phyloP scores from a whole-genome alignment of 2,888 invertebrate species.

The Lycaena phlaeas region DNA sequence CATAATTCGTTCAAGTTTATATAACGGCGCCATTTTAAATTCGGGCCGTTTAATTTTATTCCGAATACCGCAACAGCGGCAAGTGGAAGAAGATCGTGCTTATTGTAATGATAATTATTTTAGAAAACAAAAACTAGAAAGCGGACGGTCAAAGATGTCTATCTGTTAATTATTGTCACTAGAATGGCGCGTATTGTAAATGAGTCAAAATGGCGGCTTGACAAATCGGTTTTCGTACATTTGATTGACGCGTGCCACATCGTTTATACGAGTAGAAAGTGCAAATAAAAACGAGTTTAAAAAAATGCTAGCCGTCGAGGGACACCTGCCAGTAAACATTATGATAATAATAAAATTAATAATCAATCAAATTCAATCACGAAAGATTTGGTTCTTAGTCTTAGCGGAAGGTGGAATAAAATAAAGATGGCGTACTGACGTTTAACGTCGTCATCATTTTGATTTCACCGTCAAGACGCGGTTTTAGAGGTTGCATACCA shows the following conservation, averaged over 20 bases:
- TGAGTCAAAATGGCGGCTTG: constrained; percentile 62
- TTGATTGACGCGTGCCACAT: constrained; percentile 72
- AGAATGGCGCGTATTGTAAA: constrained; percentile 65
- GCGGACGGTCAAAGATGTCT: constrained; percentile 56
- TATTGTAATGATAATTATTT: constrained; percentile 72
- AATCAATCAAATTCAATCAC: too few species aligned
- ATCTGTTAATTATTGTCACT: constrained; percentile 72
- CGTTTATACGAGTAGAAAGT: constrained; percentile 69
- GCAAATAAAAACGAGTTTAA: constrained; percentile 64
- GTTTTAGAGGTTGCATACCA: too few species aligned
- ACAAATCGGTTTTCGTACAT: constrained; percentile 57
- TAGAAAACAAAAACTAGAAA: constrained; percentile 71
- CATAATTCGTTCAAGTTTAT: constrained; percentile 36
- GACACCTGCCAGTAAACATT: too few species aligned
- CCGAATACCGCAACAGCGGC: constrained; percentile 68
- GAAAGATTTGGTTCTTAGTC: too few species aligned
- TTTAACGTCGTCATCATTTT: too few species aligned
- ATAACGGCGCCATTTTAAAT: constrained; percentile 24
- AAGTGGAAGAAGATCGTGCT: constrained; percentile 64
- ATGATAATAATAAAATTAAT: too few species aligned
- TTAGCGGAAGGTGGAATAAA: too few species aligned
- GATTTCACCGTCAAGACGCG: too few species aligned
- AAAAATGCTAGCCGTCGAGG: too few species aligned
- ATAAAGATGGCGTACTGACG: too few species aligned
- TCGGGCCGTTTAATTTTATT: constrained; percentile 51